Percentiles rank a stretch among this genome's conserved stretches.
phyloP scores from a whole-genome alignment of 64 coral and sea anemone species.

The Platygyra sinensis region DNA sequence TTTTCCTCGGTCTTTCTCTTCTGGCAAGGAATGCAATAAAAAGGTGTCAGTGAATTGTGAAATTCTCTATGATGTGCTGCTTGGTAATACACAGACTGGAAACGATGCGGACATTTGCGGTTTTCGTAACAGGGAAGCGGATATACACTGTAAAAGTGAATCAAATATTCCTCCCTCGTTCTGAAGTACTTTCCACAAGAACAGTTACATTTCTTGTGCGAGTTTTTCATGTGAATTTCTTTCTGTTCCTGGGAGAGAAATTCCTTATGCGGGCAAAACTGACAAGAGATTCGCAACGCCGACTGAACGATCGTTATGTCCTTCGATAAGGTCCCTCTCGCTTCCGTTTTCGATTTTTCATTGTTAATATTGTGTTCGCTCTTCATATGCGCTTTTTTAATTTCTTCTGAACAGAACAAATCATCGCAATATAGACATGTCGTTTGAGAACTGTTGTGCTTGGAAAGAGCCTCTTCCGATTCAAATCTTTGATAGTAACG shows the following conservation, averaged over 20 bases:
- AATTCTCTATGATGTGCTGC: conserved; percentile 78
- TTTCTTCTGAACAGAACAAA: conserved; percentile 75
- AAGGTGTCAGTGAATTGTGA: conserved; percentile 79
- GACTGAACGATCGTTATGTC: background rate
- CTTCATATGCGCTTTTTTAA: conserved; percentile 61
- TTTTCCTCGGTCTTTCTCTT: conserved; percentile 37
- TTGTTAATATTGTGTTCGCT: conserved; percentile 28
- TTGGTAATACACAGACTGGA: conserved; percentile 82
- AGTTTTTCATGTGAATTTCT: conserved; percentile 96
- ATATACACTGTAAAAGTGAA: conserved; percentile 93
- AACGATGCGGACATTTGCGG: conserved; percentile 93
- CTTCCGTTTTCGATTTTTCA: background rate
- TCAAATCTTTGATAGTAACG: conserved; percentile 66
- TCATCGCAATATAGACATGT: conserved; percentile 65
- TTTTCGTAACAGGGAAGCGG: conserved; percentile 95
- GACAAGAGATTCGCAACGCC: conserved; percentile 33
- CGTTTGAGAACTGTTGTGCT: conserved; percentile 54
- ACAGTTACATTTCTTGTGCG: conserved; percentile 98
- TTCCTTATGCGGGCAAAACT: conserved; percentile 88
- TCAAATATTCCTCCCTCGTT: conserved; percentile 80
- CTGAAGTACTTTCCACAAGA: conserved; percentile 87
- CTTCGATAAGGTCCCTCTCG: background rate
- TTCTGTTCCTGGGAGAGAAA: conserved; percentile 78
- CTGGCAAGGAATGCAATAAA: conserved; percentile 88
- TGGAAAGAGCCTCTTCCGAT: conserved; percentile 55